Conservation (phyloP, 2,888 invertebrate genomes). For the Stenoptilia bipunctidactyla region DNA sequence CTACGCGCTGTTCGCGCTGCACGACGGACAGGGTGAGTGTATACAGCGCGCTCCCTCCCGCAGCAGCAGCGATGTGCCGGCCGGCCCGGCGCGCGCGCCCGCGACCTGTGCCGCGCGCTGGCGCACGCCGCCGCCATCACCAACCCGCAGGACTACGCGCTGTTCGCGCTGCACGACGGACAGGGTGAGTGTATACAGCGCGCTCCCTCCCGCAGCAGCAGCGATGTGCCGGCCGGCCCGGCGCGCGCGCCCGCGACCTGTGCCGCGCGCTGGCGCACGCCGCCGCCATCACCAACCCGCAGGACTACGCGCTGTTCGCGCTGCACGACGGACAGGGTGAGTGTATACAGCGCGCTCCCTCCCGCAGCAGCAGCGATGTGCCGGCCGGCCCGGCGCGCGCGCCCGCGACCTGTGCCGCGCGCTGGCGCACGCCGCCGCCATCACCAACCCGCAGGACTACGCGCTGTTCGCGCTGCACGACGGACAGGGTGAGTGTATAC, state of each 20-base stretch:
- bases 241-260: slow-evolving; percentile 92
- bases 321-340: slow-evolving; percentile 91
- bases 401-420: slow-evolving; percentile 94
- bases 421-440: slow-evolving; percentile 94
- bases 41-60: slow-evolving; percentile 85
- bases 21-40: slow-evolving; percentile 86
- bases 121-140: slow-evolving; percentile 96
- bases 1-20: slow-evolving; percentile 91
- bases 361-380: slow-evolving; percentile 92
- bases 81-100: slow-evolving; percentile 91
- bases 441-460: slow-evolving; percentile 97
- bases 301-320: slow-evolving; percentile 94
- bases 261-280: slow-evolving; percentile 96
- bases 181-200: slow-evolving; percentile 79
- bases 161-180: slow-evolving; percentile 90
- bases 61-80: slow-evolving; percentile 93
- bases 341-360: slow-evolving; percentile 78
- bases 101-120: slow-evolving; percentile 93
- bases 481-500: slow-evolving; percentile 79
- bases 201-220: slow-evolving; percentile 90
- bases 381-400: slow-evolving; percentile 93
- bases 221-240: slow-evolving; percentile 93
- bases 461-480: slow-evolving; percentile 91
- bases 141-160: slow-evolving; percentile 95
- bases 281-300: slow-evolving; percentile 94